Evolutionary conservation across 37 sponge, comb jelly and placozoan species (phyloP).

Genomic region (Axinella damicornis): DNA sequence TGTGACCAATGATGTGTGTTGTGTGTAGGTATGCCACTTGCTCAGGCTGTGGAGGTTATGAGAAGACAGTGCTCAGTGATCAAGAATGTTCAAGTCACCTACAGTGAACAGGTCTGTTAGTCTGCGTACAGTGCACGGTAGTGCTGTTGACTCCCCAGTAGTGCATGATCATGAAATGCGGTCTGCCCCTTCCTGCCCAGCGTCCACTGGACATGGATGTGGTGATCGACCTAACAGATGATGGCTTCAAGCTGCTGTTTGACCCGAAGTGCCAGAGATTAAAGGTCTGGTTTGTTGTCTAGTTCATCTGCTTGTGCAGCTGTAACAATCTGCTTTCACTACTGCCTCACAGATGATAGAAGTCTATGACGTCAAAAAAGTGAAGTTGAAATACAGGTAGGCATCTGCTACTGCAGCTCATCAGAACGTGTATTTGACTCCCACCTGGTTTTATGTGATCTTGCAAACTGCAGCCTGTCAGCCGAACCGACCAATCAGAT

Average conservation of each 20-base stretch:
- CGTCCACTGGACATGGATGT: slow-evolving; percentile 83
- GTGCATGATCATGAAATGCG: background rate
- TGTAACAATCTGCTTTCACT: too few relatives aligned
- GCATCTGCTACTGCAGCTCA: too few relatives aligned
- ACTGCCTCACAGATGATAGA: slow-evolving; percentile 92
- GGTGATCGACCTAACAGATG: slow-evolving; percentile 79
- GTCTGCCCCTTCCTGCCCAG: slow-evolving; percentile 18
- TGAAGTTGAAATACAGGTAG: slow-evolving; percentile 89
- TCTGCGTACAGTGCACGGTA: too few relatives aligned
- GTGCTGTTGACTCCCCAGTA: too few relatives aligned
- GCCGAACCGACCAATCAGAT: too few relatives aligned
- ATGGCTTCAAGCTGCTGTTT: slow-evolving; percentile 87
- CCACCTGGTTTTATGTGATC: too few relatives aligned
- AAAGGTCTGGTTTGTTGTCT: slow-evolving; percentile 53
- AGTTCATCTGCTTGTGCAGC: background rate
- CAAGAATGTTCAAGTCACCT: slow-evolving; percentile 72
- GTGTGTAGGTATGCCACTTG: slow-evolving; percentile 78
- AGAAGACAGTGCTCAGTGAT: slow-evolving; percentile 62
- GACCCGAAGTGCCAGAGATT: slow-evolving; percentile 89
- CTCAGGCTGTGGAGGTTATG: slow-evolving; percentile 76
- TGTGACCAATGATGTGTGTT: background rate
- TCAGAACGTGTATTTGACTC: too few relatives aligned
- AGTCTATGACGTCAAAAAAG: slow-evolving; percentile 85
- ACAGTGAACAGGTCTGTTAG: slow-evolving; percentile 72
- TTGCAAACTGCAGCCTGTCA: too few relatives aligned